Conservation (phyloP, 2,888 invertebrate species). For the Carpatolechia fugitivella region DNA sequence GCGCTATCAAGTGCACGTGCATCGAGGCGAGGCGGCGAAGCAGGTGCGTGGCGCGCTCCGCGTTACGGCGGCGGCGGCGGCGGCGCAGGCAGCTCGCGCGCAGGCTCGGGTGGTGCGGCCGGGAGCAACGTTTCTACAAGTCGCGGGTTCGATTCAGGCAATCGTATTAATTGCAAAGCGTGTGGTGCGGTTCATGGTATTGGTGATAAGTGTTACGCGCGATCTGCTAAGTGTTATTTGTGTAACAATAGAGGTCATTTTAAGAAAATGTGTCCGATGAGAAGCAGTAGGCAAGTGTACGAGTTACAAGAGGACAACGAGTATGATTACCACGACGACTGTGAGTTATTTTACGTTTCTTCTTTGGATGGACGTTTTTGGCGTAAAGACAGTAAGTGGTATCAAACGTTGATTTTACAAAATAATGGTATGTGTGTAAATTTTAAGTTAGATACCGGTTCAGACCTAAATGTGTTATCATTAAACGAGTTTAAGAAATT, state of each 20-base stretch:
- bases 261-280: constrained; percentile 4
- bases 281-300: neutral
- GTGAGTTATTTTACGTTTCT: constrained; percentile 4
- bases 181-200: constrained; percentile 2
- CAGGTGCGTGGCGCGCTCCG: neutral
- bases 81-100: neutral
- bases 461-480: constrained; percentile 11
- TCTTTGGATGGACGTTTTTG: neutral
- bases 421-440: neutral
- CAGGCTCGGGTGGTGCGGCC: neutral
- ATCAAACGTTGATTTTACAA: constrained; percentile 2
- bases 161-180: neutral
- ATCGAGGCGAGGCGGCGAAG: neutral
- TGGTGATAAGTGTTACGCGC: neutral
- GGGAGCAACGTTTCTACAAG: neutral
- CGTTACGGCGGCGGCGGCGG: neutral
- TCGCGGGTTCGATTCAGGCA: neutral
- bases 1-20: neutral
- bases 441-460: constrained; percentile 15
- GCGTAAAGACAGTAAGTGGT: constrained; percentile 11
- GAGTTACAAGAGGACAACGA: neutral
- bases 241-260: constrained; percentile 6
- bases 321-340: neutral
- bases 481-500: neutral
- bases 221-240: neutral